Evolutionary conservation across 2,113 vertebrate species (phyloP), one percentile per base, ranked within the genome.

Genomic region (Rhinoptilus africanus): DNA sequence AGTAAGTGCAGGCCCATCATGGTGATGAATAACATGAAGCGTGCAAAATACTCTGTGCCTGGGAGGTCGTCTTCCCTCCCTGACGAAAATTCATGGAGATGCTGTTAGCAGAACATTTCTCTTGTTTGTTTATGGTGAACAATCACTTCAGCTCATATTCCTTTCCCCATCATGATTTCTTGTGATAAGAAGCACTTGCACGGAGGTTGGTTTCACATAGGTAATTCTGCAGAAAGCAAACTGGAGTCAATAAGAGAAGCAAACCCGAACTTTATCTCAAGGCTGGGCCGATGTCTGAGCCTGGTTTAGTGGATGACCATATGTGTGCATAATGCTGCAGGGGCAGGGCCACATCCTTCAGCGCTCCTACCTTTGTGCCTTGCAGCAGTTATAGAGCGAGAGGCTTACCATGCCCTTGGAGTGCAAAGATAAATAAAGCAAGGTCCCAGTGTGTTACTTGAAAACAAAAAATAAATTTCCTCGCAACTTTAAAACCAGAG

Each of bases 91-190:
- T 50, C 20, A 19, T 10, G 51, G 28, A 75, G 82, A 14, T 73
- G 43, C 47, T 77, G n/a, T 41, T 30, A 41, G 35, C 41, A 32
- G 78, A 81, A 17, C 28, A 14, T 56, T 84, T 10, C 12, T 63
- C 15, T 4, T 57, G 23, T 43, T 54, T 35, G 4, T 64, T n/a
- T 63, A 39, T 23, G 22, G 14, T 47, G 60, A 56, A 17, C 56
- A 35, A 10, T 43, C 63, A 8, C 51, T 87, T 71, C 21, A 23
- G 7, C 60, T 45, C 35, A 45, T 51, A 6, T 67, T 69, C 78
- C 34, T 28, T 0, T 4, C 26, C 28, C 15, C 43, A 3, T 32
- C 1, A 0, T 9, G 53, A 37, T 68, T 35, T 84, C 35, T 57
- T 68, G 12, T 23, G 45, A 5, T 51, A 14, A 71, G 28, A 48